Base-by-base conservation (phyloP, 2,888 invertebrate species). In the Scrobipalpa atriplicella region DNA sequence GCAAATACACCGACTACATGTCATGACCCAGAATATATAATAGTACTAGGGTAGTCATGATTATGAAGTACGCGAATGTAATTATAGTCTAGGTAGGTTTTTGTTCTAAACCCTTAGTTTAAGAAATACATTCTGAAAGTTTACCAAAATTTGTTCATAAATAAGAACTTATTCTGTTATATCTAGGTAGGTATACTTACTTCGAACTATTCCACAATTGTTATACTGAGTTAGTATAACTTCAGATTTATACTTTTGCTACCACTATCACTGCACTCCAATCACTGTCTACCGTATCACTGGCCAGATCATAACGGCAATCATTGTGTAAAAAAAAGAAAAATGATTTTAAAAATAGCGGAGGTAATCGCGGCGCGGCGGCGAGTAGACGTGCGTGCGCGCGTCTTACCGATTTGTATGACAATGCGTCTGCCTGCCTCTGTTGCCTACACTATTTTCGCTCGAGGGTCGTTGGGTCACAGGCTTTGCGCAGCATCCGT, bases 401-500 rank as follows among this genome's bases (percentile, higher is more conserved):
- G 78, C 79, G 80, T 75, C 72, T 71, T 67, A 67, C 69, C 72
- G 77, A 80, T 83, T 82, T 85, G 85, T 82, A 82, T 85, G 84
- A 90, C 90, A 89, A 89, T 89, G 85, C 77, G 76, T 70, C 67
- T 61, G 29, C n/a, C n/a, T n/a, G n/a, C 29, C 29, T 58, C 41
- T 16, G 16, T 65, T 21, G 56, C 13, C n/a, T 60, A 60, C 67
- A 67, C 36, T 78, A 78, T 82, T 84, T 79, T 75, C 75, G 74
- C 74, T 41, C 71, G 75, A 80, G 84, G 89, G 85, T 87, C 87
- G 84, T 75, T 78, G 71, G 79, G 82, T 80, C 81, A 79, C 74
- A 78, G 77, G 74, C 76, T 77, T 72, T 71, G 71, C 72, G 70
- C 80, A 79, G 81, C 81, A 85, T 84, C 85, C 81, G 85, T 86